Percentiles rank a stretch among this genome's conserved stretches.
Evolutionary conservation across 2,888 invertebrate genomes (phyloP).

Genomic region (Electrophaes corylata): DNA sequence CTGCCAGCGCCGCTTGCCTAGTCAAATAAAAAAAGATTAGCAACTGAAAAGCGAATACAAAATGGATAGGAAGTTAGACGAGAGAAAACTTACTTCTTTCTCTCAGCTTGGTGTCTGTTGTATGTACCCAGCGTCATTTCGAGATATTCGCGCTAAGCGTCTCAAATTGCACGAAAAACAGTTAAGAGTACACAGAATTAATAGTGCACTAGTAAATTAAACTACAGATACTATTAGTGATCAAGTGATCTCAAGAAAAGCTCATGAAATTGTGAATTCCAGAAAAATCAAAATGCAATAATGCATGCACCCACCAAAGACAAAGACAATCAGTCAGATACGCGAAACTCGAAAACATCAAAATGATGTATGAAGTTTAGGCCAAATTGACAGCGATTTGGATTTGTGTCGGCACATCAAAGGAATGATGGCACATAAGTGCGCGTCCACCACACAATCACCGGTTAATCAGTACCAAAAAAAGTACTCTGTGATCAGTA

Average conservation of each 20-base stretch:
- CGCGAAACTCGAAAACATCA: too few species aligned
- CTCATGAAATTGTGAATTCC: slow-evolving; percentile 49
- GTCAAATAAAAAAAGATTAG: slow-evolving; percentile 37
- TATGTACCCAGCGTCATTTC: slow-evolving; percentile 78
- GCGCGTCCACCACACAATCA: too few species aligned
- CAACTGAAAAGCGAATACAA: slow-evolving; percentile 9
- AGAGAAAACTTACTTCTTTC: slow-evolving; percentile 66
- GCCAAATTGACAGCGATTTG: too few species aligned
- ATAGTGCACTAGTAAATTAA: slow-evolving; percentile 17
- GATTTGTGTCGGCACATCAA: too few species aligned
- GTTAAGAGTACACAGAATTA: slow-evolving; percentile 41
- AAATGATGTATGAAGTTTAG: too few species aligned
- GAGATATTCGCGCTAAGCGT: slow-evolving; percentile 22
- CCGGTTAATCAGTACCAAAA: too few species aligned
- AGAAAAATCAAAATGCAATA: slow-evolving; percentile 42
- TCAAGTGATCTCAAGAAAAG: slow-evolving; percentile 32
- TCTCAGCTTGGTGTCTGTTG: slow-evolving; percentile 76
- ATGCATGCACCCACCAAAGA: too few species aligned
- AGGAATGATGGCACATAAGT: too few species aligned
- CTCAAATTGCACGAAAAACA: slow-evolving; percentile 21
- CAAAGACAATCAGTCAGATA: too few species aligned
- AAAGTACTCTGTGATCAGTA: too few species aligned
- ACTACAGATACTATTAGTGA: too few species aligned
- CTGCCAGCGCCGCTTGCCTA: slow-evolving; percentile 85
- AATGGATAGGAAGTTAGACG: slow-evolving; percentile 15